Evolutionary conservation across 2,888 invertebrate species (phyloP).

Genomic region (Muscina levida): DNA sequence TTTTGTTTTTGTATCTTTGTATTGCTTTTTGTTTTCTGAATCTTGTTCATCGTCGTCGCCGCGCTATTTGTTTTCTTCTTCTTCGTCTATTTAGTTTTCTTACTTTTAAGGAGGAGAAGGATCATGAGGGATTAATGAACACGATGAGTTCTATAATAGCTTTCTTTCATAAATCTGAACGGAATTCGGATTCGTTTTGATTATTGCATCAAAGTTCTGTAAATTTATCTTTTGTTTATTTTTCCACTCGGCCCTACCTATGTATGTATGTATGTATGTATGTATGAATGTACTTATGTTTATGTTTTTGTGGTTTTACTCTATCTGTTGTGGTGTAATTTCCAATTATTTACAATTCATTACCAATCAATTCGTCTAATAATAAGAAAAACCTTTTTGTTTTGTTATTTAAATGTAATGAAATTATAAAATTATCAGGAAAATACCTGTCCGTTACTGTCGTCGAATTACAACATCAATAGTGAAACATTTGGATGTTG

Average conservation of each 20-base stretch:
- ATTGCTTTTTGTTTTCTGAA: constrained; percentile 39
- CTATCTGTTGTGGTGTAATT: constrained; percentile 23
- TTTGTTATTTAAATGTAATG: too few relatives aligned
- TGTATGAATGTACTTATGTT: constrained; percentile 3
- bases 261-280: constrained; percentile 17
- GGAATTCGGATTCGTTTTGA: constrained; percentile 35
- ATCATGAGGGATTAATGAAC: constrained; percentile 13
- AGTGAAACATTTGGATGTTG: too few relatives aligned
- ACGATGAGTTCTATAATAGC: constrained; percentile 24
- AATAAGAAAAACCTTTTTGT: constrained; percentile 37
- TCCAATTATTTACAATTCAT: constrained; percentile 40
- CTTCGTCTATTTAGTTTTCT: constrained; percentile 1
- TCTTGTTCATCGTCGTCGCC: constrained; percentile 12
- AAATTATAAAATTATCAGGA: too few relatives aligned
- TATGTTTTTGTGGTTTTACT: constrained; percentile 12
- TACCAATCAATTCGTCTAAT: constrained; percentile 28
- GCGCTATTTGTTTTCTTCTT: not conserved
- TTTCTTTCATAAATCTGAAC: constrained; percentile 33
- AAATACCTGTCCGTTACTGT: too few relatives aligned
- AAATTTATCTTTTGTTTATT: not conserved
- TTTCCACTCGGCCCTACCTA: constrained; percentile 32
- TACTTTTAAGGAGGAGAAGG: constrained; percentile 6
- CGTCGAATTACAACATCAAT: too few relatives aligned
- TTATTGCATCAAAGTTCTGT: constrained; percentile 32
- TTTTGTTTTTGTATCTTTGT: constrained; percentile 34